phyloP scores from a whole-genome alignment of 35 echinoderm and acorn worm genomes.

The Hemicentrotus pulcherrimus region DNA sequence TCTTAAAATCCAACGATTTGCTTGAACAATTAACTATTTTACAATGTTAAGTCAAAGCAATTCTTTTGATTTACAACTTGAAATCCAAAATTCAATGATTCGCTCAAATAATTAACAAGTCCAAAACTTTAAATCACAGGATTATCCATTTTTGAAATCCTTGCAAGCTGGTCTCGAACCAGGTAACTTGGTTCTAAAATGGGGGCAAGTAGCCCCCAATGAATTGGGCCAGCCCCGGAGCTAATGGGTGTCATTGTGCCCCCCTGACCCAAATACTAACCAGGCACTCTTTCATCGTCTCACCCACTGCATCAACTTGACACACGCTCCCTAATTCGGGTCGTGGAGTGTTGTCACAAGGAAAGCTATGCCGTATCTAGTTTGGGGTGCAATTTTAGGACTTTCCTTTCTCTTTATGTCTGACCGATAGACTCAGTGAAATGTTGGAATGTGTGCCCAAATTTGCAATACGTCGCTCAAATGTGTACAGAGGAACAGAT shows the following conservation, averaged over 20 bases:
- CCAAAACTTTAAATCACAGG: neutral
- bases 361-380: neutral
- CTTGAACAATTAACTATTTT: too few relatives aligned
- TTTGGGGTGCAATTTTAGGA: neutral
- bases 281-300: neutral
- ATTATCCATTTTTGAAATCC: neutral
- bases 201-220: neutral
- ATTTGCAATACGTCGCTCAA: too few relatives aligned
- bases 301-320: neutral
- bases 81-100: neutral
- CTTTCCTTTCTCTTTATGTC: neutral
- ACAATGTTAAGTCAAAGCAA: neutral
- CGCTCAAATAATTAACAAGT: neutral
- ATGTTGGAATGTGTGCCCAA: too few relatives aligned
- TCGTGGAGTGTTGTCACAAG: neutral
- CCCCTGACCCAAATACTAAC: neutral
- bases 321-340: neutral
- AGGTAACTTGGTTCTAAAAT: neutral
- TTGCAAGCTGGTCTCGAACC: neutral
- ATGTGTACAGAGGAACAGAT: too few relatives aligned
- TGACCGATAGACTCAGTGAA: neutral
- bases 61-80: neutral
- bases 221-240: neutral
- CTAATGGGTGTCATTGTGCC: neutral
- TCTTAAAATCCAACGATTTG: too few relatives aligned